Base-by-base conservation (phyloP, 2,797 vertebrate genomes). In the Saguinus oedipus region DNA sequence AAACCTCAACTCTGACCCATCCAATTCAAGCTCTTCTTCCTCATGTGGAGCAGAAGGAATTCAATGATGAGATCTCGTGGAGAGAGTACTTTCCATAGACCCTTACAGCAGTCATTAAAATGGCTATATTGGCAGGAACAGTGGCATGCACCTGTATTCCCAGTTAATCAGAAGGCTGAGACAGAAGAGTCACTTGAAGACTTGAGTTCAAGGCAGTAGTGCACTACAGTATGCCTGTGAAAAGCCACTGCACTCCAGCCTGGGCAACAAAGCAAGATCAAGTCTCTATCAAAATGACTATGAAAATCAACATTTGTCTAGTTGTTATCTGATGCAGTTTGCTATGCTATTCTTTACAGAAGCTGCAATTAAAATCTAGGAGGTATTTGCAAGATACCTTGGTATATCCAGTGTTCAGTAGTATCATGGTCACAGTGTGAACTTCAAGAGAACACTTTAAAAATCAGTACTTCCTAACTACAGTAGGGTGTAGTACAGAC, bases 361-460 rank as follows among this genome's bases (percentile, higher is more conserved):
- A 55, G 17, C 19, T 53, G 10, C 33, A 46, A 42, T 27, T 61
- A 53, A 17, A 84, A 81, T 42, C 53, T 74, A 79, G 48, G 48
- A 87, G 68, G 36, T 2, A 70, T 42, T 24, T 64, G 27, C 39
- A 61, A 88, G n/a, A n/a, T n/a, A n/a, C n/a, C n/a, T n/a, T n/a
- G 64, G 50, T 46, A 85, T 50, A 39, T 87, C n/a, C 64, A 50
- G 0, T 24, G 9, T 50, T 95, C 79, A 95, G 22, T 26, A 78
- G 22, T 78, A 22, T 61, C 81, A 13, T 36, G 15, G 59, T 75
- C 46, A 48, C 44, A 76, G 19, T 6, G 24, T 61, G 50, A 95
- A 95, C 11, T 44, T 95, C 55, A 78, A 84, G 42, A 70, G 88
- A 88, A 79, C 15, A 61, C 3, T 83, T 83, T 59, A 27, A 44